These are phyloP conservation scores for Vidua chalybeata DNA, from an alignment of 2,113 vertebrate genomes.

Conservation along the genomic window DNA sequence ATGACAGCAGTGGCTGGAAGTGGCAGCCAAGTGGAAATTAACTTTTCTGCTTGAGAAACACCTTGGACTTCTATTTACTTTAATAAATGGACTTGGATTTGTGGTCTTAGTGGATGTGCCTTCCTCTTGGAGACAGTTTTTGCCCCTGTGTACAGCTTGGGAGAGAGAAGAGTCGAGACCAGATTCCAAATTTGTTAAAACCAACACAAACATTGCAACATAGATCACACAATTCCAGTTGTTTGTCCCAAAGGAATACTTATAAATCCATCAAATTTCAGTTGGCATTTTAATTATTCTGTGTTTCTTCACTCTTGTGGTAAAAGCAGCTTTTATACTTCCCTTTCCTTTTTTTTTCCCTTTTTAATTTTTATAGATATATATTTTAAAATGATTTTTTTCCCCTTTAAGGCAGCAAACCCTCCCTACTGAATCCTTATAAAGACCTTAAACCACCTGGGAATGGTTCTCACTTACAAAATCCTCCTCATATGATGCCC, in stretches of 20 bases:
- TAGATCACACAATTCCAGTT: background rate
- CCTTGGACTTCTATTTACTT: no score
- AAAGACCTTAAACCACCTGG: background rate
- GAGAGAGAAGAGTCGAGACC: background rate
- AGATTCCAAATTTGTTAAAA: background rate
- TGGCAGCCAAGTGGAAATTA: background rate
- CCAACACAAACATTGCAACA: background rate
- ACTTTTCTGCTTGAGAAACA: no score
- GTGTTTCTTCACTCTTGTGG: background rate
- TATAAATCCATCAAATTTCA: background rate
- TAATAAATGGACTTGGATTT: no score
- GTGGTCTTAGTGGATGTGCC: background rate
- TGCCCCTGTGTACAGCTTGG: accelerated
- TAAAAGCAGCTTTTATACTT: background rate
- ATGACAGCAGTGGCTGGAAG: background rate
- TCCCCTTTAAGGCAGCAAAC: background rate
- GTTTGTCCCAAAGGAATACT: background rate
- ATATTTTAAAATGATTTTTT: background rate
- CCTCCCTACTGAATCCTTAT: background rate
- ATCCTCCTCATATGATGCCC: background rate
- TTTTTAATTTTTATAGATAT: no score
- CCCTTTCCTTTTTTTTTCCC: background rate
- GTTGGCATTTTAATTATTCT: background rate
- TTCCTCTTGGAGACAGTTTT: background rate
- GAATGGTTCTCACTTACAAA: background rate